A percentile compares a stretch with the other conserved stretches of the same genome.
Conservation (phyloP, 2,113 vertebrate genomes). For the Pollachius pollachius region DNA sequence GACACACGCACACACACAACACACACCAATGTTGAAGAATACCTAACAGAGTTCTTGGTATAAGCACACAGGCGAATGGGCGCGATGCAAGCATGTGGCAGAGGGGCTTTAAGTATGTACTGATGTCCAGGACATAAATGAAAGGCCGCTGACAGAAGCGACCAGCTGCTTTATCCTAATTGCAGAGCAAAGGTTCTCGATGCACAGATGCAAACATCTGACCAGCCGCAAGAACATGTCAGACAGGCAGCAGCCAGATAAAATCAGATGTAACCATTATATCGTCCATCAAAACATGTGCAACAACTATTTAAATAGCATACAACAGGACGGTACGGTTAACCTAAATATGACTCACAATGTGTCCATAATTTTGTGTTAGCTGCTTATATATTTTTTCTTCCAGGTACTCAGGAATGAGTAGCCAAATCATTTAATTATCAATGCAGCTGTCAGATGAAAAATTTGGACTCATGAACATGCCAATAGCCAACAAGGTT, state of each 20-base stretch:
- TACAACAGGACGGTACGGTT: too few species aligned
- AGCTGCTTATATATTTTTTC: too few species aligned
- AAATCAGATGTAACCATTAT: not conserved
- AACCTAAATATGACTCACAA: too few species aligned
- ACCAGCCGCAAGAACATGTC: conserved; percentile 18
- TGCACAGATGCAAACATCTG: conserved; percentile 33
- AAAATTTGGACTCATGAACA: not conserved
- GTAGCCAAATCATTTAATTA: too few species aligned
- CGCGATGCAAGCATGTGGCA: conserved; percentile 11
- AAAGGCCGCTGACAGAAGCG: conserved; percentile 56
- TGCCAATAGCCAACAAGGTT: not conserved
- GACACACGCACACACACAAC: too few species aligned
- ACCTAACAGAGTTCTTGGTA: not conserved
- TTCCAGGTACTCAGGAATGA: too few species aligned
- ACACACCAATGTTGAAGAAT: not conserved
- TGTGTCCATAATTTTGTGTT: too few species aligned
- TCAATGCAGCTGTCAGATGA: not conserved
- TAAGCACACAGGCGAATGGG: not conserved
- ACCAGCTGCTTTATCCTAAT: conserved; percentile 45
- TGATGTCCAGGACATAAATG: conserved; percentile 40
- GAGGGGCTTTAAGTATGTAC: conserved; percentile 22
- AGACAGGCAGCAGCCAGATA: not conserved
- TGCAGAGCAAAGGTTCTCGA: conserved; percentile 26
- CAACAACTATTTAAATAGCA: too few species aligned
- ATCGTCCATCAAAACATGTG: too few species aligned